Evolutionary conservation across 23 tunicate genomes (phyloP).

Genomic region (Ascidia mentula): DNA sequence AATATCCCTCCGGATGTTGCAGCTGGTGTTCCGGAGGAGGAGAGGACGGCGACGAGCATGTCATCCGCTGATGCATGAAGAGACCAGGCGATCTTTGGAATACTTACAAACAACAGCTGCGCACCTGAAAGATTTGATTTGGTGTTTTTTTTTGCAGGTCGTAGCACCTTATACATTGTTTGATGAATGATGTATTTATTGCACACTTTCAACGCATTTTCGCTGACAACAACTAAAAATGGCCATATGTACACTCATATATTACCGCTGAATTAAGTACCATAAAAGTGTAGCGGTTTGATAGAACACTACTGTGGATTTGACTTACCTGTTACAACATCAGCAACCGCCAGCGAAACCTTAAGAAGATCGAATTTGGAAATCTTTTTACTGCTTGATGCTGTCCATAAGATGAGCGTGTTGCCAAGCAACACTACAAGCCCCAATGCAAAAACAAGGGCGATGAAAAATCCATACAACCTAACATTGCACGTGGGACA

Average conservation of each 20-base stretch:
- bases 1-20: slow-evolving; percentile 29
- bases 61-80: not conserved
- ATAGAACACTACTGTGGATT: too few relatives aligned
- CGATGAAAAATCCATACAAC: slow-evolving; percentile 1
- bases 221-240: too few relatives aligned
- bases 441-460: not conserved
- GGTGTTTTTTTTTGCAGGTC: too few relatives aligned
- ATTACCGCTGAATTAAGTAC: too few relatives aligned
- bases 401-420: not conserved
- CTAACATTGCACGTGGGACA: not conserved
- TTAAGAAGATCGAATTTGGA: not conserved
- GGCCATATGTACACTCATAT: too few relatives aligned
- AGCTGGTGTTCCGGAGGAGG: slow-evolving; percentile 3
- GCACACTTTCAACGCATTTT: too few relatives aligned
- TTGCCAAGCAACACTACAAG: not conserved
- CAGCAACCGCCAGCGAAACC: slow-evolving; percentile 21
- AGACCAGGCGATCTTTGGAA: not conserved
- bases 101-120: not conserved
- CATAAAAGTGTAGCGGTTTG: too few relatives aligned
- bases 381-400: not conserved
- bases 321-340: not conserved
- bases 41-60: not conserved
- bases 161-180: too few relatives aligned
- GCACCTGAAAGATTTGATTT: slow-evolving; percentile 15
- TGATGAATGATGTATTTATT: too few relatives aligned